Percentiles rank a stretch among this genome's conserved stretches.
Conservation (phyloP, 1,140 invertebrate genomes). For the Onthophagus taurus region DNA sequence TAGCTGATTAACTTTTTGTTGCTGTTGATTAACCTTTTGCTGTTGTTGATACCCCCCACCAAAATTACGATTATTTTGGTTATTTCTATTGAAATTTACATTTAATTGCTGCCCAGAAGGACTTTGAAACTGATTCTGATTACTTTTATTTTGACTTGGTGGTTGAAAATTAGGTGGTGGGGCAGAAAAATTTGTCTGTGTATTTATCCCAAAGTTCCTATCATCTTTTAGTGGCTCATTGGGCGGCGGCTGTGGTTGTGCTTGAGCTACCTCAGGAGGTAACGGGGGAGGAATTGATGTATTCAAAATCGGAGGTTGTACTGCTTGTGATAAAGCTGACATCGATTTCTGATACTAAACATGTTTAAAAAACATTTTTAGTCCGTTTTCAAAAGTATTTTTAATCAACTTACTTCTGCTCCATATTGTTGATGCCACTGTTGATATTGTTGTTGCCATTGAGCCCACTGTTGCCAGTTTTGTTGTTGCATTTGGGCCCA, state of each 20-base stretch:
- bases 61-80: constrained; percentile 12
- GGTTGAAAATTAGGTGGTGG: constrained; percentile 16
- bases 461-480: constrained; percentile 75
- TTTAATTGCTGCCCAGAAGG: not conserved
- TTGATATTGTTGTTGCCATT: constrained; percentile 74
- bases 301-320: constrained; percentile 32
- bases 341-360: constrained; percentile 37
- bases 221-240: constrained; percentile 27
- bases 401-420: constrained; percentile 51
- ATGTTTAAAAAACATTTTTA: not conserved
- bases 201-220: constrained; percentile 10
- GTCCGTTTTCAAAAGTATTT: constrained; percentile 1
- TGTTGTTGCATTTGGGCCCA: constrained; percentile 58
- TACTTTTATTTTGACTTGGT: too few relatives aligned
- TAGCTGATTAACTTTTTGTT: not conserved
- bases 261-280: too few relatives aligned
- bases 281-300: constrained; percentile 36
- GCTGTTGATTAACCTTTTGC: not conserved
- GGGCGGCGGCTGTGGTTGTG: constrained; percentile 43
- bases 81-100: constrained; percentile 6
- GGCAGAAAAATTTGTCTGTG: constrained; percentile 16
- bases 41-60: not conserved
- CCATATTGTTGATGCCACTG: constrained; percentile 77
- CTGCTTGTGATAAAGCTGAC: constrained; percentile 31
- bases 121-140: too few relatives aligned